phyloP scores from a whole-genome alignment of 1,140 invertebrate genomes.

The Microplitis mediator region DNA sequence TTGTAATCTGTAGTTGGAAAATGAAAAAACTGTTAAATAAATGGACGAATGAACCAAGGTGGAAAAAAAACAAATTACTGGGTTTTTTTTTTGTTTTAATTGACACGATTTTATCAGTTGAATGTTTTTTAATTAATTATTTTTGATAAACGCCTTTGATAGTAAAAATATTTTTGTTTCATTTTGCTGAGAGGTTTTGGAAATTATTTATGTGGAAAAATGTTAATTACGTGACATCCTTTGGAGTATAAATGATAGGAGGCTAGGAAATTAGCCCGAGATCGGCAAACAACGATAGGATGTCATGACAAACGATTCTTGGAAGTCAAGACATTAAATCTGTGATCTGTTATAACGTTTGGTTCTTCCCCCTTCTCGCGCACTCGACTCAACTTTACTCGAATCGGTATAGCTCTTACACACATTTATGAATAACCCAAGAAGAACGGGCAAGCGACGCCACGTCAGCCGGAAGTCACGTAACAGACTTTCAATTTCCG shows the following conservation, averaged over 20 bases:
- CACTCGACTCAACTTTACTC: neutral
- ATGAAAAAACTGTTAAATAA: too few relatives aligned
- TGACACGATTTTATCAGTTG: too few relatives aligned
- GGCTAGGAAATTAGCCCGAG: slow-evolving; percentile 22
- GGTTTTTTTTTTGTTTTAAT: too few relatives aligned
- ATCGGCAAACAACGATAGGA: slow-evolving; percentile 18
- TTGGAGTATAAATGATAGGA: neutral
- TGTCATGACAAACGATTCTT: slow-evolving; percentile 26
- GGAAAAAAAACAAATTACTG: too few relatives aligned
- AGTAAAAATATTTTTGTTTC: too few relatives aligned
- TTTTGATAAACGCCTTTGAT: too few relatives aligned
- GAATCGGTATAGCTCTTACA: neutral
- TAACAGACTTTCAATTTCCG: slow-evolving; percentile 54
- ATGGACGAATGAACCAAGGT: too few relatives aligned
- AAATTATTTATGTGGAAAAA: neutral
- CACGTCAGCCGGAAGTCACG: slow-evolving; percentile 45
- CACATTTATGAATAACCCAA: slow-evolving; percentile 16
- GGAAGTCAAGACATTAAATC: slow-evolving; percentile 21
- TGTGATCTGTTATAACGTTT: slow-evolving; percentile 17
- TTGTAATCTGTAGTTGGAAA: too few relatives aligned
- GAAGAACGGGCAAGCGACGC: slow-evolving; percentile 26
- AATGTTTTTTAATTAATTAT: too few relatives aligned
- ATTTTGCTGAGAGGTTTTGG: too few relatives aligned
- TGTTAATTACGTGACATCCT: slow-evolving; percentile 4
- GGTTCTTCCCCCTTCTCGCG: neutral